Base-by-base conservation (phyloP, 2,888 invertebrate genomes). In the Nebria brevicollis region DNA sequence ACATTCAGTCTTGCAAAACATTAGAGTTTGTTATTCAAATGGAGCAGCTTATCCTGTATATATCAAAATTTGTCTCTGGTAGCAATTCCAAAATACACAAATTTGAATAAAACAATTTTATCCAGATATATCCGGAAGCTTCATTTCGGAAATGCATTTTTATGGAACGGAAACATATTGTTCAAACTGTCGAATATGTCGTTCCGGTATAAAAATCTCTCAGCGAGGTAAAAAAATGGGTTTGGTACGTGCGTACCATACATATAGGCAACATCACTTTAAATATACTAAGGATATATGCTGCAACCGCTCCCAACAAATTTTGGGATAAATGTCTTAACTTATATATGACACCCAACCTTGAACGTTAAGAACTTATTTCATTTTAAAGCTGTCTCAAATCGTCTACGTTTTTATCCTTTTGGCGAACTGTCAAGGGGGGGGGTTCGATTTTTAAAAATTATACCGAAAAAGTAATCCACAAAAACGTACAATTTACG, bases 171-270 rank as follows among this genome's bases (percentile, higher is more conserved):
- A 54, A 54, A 54, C 54, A 54, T 54, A 54, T 54, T 54, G 54
- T 54, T 25, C 15, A 68, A 68, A 68, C 15, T 68, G 68, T 68
- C 25, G 68, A 68, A 13, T 25, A 25, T 68, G 25, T 68, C 68
- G 54, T 54, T 25, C 68, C 25, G 13, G 25, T 1, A 10, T 68
- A 68, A 42, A 73, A 73, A 73, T 73, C 74, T 74, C 20, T 74
- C 74, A 74, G 64, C 8, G 54, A 76, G 26, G 15, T 20, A 66
- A 76, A 72, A 75, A 76, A 76, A 76, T 76, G 66, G 13, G 66
- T 76, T 76, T 34, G 76, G 26, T 66, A 76, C 76, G 76, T 76
- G 76, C 41, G 15, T 66, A 26, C 2, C 76, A 76, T 76, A 66
- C 41, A 34, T 65, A 76, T 25, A 34, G 54, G 66, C 26, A 66